A percentile compares a stretch with the other conserved stretches of the same genome.
Conservation (phyloP, 2,888 invertebrate genomes). For the Brenthis daphne region DNA sequence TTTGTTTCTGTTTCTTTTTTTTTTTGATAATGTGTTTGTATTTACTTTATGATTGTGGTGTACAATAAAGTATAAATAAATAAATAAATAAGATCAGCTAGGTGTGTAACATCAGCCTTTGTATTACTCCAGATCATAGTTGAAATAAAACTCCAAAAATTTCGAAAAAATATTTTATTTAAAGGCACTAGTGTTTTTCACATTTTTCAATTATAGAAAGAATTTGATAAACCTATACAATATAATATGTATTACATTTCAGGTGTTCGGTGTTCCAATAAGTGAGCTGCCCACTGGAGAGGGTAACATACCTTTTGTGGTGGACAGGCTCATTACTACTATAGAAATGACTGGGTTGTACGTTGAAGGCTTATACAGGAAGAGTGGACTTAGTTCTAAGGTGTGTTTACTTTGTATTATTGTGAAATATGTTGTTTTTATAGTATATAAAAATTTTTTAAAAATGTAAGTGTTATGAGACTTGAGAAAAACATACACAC, state of each 20-base stretch:
- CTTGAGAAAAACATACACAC: too few species aligned
- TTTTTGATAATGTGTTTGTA: too few species aligned
- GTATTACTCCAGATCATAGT: too few species aligned
- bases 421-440: too few species aligned
- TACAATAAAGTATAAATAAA: too few species aligned
- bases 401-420: constrained; percentile 45
- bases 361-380: constrained; percentile 96
- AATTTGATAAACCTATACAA: background rate
- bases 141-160: background rate
- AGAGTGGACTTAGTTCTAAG: constrained; percentile 93
- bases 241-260: constrained; percentile 25
- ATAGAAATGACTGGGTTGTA: constrained; percentile 96
- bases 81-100: too few species aligned
- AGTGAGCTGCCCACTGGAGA: constrained; percentile 87
- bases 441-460: too few species aligned
- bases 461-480: too few species aligned
- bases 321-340: constrained; percentile 93
- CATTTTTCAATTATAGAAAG: background rate
- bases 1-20: too few species aligned
- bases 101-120: too few species aligned
- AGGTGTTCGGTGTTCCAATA: constrained; percentile 92
- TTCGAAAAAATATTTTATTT: background rate
- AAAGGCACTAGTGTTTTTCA: background rate
- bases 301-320: constrained; percentile 92
- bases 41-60: too few species aligned